Percentiles rank a stretch among this genome's conserved stretches.
Conservation (phyloP, 2,888 invertebrate genomes). For the Ceriagrion tenellum region DNA sequence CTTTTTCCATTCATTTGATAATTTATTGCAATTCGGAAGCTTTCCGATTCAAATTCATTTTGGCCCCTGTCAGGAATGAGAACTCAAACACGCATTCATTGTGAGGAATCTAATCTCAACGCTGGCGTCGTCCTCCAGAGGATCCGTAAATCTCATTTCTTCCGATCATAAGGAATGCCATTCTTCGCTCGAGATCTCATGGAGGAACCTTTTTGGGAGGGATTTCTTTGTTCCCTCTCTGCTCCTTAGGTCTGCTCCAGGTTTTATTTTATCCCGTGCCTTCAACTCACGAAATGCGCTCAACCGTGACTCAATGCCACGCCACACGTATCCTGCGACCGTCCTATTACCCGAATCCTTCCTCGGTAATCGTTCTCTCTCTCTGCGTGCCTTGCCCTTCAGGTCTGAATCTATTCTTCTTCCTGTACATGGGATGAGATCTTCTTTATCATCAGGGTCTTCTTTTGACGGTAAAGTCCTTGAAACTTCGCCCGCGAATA, state of each 20-base stretch:
- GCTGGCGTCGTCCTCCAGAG: not conserved
- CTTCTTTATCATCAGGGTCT: not conserved
- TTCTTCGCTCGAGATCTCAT: not conserved
- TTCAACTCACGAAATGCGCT: not conserved
- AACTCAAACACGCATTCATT: not conserved
- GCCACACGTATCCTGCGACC: too few relatives aligned
- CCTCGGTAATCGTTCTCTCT: not conserved
- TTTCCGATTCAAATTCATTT: not conserved
- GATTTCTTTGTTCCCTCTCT: not conserved
- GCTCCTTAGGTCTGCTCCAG: not conserved
- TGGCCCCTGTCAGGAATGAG: not conserved
- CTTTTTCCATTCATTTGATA: not conserved
- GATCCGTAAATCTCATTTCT: slow-evolving; percentile 11
- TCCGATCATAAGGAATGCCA: not conserved
- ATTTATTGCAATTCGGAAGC: not conserved
- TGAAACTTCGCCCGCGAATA: not conserved
- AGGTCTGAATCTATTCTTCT: not conserved
- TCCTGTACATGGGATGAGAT: not conserved
- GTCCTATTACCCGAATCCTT: not conserved
- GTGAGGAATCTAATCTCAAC: not conserved
- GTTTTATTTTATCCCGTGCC: not conserved
- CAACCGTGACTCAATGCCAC: not conserved
- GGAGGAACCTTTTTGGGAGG: not conserved
- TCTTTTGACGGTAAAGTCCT: not conserved
- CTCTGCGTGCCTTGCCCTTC: too few relatives aligned